phyloP scores from a whole-genome alignment of 2,888 invertebrate genomes.

The Lasioglossum villosulum region DNA sequence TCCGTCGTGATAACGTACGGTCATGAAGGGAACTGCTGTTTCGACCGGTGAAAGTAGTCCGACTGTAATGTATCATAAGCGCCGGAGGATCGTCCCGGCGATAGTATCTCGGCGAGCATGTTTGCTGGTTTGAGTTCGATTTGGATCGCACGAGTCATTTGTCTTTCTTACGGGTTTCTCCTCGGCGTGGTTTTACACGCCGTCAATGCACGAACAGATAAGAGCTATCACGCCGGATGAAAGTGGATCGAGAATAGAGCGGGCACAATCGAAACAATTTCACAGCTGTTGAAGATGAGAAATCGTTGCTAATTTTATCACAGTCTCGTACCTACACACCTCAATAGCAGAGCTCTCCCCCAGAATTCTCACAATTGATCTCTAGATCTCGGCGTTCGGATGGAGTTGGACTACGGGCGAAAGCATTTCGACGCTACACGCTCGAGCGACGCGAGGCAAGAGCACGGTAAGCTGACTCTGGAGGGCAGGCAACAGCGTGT shows the following conservation, averaged over 20 bases:
- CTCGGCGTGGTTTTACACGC: constrained; percentile 33
- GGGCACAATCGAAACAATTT: background rate
- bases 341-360: background rate
- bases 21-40: constrained; percentile 47
- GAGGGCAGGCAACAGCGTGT: constrained; percentile 9
- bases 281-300: background rate
- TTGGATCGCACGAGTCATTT: constrained; percentile 54
- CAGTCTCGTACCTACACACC: background rate
- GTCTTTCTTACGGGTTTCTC: constrained; percentile 62
- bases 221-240: constrained; percentile 21
- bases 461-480: background rate
- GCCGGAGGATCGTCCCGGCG: constrained; percentile 39
- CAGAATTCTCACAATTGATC: background rate
- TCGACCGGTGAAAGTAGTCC: constrained; percentile 65
- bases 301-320: background rate
- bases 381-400: background rate
- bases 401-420: background rate
- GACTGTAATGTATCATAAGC: constrained; percentile 50
- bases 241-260: background rate
- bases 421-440: background rate
- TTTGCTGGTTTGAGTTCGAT: constrained; percentile 28
- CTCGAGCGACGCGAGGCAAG: background rate
- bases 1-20: constrained; percentile 45
- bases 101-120: constrained; percentile 43
- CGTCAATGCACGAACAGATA: constrained; percentile 18